These are phyloP conservation scores for Rhimphoctona megacephalus DNA, from an alignment of 2,888 invertebrate genomes.

Conservation along the genomic window DNA sequence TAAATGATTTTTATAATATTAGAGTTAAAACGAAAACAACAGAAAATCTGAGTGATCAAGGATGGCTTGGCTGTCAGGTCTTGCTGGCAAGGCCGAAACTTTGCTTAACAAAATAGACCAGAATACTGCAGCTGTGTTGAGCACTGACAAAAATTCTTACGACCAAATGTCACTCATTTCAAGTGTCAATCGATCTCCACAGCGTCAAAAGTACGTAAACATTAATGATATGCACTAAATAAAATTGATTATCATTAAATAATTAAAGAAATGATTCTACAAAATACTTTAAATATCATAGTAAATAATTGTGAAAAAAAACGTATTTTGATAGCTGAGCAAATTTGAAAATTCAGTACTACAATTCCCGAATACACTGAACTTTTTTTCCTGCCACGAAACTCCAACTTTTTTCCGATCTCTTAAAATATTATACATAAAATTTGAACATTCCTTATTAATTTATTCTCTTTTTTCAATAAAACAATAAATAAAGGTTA, in stretches of 20 bases:
- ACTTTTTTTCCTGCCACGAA: no score
- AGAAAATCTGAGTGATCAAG: not conserved
- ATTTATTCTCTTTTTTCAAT: not conserved
- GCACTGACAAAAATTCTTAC: conserved; percentile 80
- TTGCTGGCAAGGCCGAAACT: conserved; percentile 91
- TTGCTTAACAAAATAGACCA: conserved; percentile 91
- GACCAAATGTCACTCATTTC: conserved; percentile 73
- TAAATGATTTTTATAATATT: conserved; percentile 6
- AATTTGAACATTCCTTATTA: not conserved
- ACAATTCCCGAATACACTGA: no score
- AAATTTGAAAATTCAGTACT: not conserved
- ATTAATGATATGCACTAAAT: not conserved
- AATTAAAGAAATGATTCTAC: not conserved
- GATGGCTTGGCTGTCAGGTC: conserved; percentile 91
- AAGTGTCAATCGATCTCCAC: conserved; percentile 79
- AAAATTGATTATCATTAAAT: not conserved
- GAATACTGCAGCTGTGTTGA: conserved; percentile 89
- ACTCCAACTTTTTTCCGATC: no score
- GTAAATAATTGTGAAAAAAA: not conserved
- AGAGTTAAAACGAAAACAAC: not conserved
- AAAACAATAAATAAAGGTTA: not conserved
- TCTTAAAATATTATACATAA: not conserved
- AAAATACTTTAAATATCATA: not conserved
- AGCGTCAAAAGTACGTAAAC: conserved; percentile 60
- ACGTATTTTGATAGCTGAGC: not conserved